A percentile compares a stretch with the other conserved stretches of the same genome.
Evolutionary conservation across 2,888 invertebrate species (phyloP).

Genomic region (Cepaea hortensis): DNA sequence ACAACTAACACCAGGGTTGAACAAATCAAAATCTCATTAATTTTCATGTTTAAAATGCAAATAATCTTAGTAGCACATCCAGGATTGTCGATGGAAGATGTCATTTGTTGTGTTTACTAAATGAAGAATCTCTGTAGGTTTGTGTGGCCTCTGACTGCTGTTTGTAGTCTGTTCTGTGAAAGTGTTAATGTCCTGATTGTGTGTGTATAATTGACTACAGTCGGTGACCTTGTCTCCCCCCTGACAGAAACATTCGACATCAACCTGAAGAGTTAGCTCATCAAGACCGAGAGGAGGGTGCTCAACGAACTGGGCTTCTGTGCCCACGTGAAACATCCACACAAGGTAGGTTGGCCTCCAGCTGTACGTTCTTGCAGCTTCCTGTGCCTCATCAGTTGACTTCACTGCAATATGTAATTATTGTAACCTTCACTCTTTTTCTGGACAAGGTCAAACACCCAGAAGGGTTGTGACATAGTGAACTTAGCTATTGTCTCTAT

Average conservation of each 20-base stretch:
- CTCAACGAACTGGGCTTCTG: too few species aligned
- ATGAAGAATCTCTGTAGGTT: background rate
- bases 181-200: background rate
- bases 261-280: conserved; percentile 91
- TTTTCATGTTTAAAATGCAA: background rate
- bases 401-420: too few species aligned
- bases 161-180: background rate
- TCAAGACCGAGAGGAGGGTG: too few species aligned
- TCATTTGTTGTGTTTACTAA: background rate
- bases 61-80: background rate
- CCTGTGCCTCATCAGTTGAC: too few species aligned
- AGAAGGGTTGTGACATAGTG: too few species aligned
- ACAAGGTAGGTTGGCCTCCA: conserved; percentile 85
- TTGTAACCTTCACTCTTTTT: too few species aligned
- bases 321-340: too few species aligned
- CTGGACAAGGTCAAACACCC: too few species aligned
- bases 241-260: conserved; percentile 88
- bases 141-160: background rate
- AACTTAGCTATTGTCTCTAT: too few species aligned
- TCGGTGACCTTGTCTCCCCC: background rate
- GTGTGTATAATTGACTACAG: background rate
- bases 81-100: background rate
- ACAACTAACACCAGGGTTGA: background rate
- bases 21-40: conserved; percentile 13
- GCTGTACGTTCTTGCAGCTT: too few species aligned